Base-by-base conservation (phyloP, 2,797 vertebrate genomes). In the Antrozous pallidus region DNA sequence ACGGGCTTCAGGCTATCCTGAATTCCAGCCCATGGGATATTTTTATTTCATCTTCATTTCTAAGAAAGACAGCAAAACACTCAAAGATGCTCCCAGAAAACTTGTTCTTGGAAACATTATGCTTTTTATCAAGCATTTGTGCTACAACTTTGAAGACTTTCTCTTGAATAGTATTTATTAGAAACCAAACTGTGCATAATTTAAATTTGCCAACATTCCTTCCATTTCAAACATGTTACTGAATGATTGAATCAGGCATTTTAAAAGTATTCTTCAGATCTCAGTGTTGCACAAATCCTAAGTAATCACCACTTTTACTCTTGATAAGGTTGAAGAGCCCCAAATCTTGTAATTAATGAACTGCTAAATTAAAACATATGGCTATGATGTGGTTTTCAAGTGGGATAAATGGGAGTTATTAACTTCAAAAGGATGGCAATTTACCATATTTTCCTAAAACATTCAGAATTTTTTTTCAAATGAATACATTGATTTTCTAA, bases 351-450 rank as follows among this genome's bases (percentile, higher is more conserved):
- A 78, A 94, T 93, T 93, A 96, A 93, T 81, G 71, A 95, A 87
- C 75, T 90, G 45, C 80, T 97, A 78, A 96, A 94, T 90, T 93
- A 67, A 95, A 77, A 89, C 71, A 56, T 81, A 51, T 63, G 47
- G 13, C 89, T 90, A 58, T 75, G 91, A 94, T 94, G 13, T 75
- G 49, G 74, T 89, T 97, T 95, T 95, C 77, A 94, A 93, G 75
- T 94, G 67, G 67, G 38, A 84, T 80, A 96, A 96, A 94, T 70
- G 89, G 85, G 42, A 56, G 77, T 84, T 91, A 95, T 79, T 95
- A 82, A 90, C 93, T 96, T 96, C 94, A 92, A 75, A 94, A 86
- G 13, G 40, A 82, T 95, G 49, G 56, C 33, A 88, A 95, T 95
- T 94, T 85, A 69, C 61, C 58, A 1, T 83, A 74, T 67, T 61